Evolutionary conservation across 2,797 vertebrate genomes (phyloP).

Genomic region (Cyprinodon diabolis): DNA sequence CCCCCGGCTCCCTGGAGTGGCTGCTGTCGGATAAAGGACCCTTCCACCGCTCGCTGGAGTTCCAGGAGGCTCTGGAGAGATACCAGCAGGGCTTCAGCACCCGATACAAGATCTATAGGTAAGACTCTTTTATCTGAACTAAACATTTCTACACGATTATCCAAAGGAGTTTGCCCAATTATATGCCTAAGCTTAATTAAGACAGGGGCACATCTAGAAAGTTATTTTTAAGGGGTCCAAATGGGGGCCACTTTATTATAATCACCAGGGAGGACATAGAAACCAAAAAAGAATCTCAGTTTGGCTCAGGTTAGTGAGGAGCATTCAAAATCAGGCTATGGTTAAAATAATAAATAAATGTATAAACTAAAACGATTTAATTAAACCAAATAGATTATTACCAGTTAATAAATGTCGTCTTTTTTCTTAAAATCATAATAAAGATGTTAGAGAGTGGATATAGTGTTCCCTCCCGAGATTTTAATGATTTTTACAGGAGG

Average conservation of each 20-base stretch:
- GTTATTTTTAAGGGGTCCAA: background rate
- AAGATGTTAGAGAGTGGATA: background rate
- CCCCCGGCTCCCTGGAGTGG: slow-evolving; percentile 90
- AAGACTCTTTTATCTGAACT: slow-evolving; percentile 50
- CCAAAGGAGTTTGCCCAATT: too few relatives aligned
- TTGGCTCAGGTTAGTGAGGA: too few relatives aligned
- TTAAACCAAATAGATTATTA: background rate
- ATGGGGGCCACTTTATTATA: background rate
- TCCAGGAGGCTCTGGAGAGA: slow-evolving; percentile 94
- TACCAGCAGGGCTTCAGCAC: slow-evolving; percentile 95
- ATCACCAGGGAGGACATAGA: background rate
- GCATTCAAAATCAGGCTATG: too few relatives aligned
- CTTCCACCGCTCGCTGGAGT: slow-evolving; percentile 94
- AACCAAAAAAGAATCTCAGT: too few relatives aligned
- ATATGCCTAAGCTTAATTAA: slow-evolving; percentile 30
- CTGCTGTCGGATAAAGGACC: slow-evolving; percentile 97
- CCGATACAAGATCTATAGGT: slow-evolving; percentile 99
- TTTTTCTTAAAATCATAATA: background rate
- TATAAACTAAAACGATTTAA: too few relatives aligned
- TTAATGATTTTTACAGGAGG: too few relatives aligned
- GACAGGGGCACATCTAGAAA: slow-evolving; percentile 5
- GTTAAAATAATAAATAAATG: too few relatives aligned
- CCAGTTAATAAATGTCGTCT: background rate
- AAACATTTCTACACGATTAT: too few relatives aligned
- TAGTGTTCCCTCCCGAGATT: too few relatives aligned